A percentile compares a stretch with the other conserved stretches of the same genome.
Evolutionary conservation across 2,888 invertebrate species (phyloP).

Genomic region (Mamestra brassicae): DNA sequence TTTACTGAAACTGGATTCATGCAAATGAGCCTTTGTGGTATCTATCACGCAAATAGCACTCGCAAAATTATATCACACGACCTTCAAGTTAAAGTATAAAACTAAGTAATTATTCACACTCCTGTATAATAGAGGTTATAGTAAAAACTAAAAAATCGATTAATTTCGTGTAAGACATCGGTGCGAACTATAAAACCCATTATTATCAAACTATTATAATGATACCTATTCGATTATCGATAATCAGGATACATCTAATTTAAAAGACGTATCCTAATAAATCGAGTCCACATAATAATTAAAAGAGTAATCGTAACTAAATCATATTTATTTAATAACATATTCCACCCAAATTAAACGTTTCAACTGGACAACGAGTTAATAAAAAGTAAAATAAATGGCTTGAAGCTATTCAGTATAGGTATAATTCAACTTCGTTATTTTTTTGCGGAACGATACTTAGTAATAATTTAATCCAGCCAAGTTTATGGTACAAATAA

Average conservation of each 20-base stretch:
- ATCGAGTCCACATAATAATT: slow-evolving; percentile 44
- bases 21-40: not conserved
- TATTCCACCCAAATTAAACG: slow-evolving; percentile 33
- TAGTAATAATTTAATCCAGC: slow-evolving; percentile 37
- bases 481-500: slow-evolving; percentile 47
- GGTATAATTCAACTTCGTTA: slow-evolving; percentile 14
- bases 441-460: slow-evolving; percentile 43
- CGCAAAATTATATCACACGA: slow-evolving; percentile 5
- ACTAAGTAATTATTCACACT: not conserved
- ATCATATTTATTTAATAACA: slow-evolving; percentile 41
- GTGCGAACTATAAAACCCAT: slow-evolving; percentile 31
- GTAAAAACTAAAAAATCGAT: slow-evolving; percentile 24
- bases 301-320: slow-evolving; percentile 26
- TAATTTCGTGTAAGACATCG: slow-evolving; percentile 10
- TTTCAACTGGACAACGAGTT: slow-evolving; percentile 12
- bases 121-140: not conserved
- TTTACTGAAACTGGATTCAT: not conserved
- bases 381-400: slow-evolving; percentile 49
- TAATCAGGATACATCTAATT: slow-evolving; percentile 18
- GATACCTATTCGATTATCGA: slow-evolving; percentile 44
- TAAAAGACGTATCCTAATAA: slow-evolving; percentile 33
- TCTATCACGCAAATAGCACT: not conserved
- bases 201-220: slow-evolving; percentile 30
- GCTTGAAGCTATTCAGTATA: slow-evolving; percentile 1
- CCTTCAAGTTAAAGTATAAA: slow-evolving; percentile 7